Percentiles rank a stretch among this genome's conserved stretches.
Evolutionary conservation across 2,888 invertebrate genomes (phyloP).

Genomic region (Tyria jacobaeae): DNA sequence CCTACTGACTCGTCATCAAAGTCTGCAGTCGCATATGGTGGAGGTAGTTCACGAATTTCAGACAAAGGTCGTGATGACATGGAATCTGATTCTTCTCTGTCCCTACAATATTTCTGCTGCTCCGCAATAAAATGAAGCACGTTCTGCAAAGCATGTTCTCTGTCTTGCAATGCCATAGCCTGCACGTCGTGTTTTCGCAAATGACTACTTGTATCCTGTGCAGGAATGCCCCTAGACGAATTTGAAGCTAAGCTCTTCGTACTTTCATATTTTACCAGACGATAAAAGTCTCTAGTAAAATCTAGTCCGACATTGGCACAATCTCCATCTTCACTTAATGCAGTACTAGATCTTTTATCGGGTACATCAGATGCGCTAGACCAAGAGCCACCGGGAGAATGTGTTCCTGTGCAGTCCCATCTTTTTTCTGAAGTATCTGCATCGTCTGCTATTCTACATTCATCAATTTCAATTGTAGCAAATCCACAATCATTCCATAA

Average conservation of each 20-base stretch:
- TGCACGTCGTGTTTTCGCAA: constrained; percentile 80
- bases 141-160: constrained; percentile 90
- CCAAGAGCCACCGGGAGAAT: constrained; percentile 88
- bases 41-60: constrained; percentile 86
- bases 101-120: constrained; percentile 90
- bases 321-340: constrained; percentile 90
- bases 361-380: constrained; percentile 86
- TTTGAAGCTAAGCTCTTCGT: constrained; percentile 92
- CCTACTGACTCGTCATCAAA: constrained; percentile 82
- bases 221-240: constrained; percentile 89
- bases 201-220: constrained; percentile 80
- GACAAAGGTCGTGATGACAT: constrained; percentile 84
- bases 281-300: constrained; percentile 93
- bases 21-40: constrained; percentile 81
- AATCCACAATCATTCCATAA: constrained; percentile 92
- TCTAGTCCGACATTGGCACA: constrained; percentile 90
- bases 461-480: constrained; percentile 89
- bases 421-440: constrained; percentile 84
- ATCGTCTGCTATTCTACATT: constrained; percentile 86
- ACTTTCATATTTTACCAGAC: constrained; percentile 93
- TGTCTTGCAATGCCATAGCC: constrained; percentile 85
- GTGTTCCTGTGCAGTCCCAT: constrained; percentile 88
- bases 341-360: constrained; percentile 90
- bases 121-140: constrained; percentile 92
- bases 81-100: constrained; percentile 87